Evolutionary conservation across 2,797 vertebrate genomes (phyloP).

Genomic region (Petrocephalus schoutedeni): DNA sequence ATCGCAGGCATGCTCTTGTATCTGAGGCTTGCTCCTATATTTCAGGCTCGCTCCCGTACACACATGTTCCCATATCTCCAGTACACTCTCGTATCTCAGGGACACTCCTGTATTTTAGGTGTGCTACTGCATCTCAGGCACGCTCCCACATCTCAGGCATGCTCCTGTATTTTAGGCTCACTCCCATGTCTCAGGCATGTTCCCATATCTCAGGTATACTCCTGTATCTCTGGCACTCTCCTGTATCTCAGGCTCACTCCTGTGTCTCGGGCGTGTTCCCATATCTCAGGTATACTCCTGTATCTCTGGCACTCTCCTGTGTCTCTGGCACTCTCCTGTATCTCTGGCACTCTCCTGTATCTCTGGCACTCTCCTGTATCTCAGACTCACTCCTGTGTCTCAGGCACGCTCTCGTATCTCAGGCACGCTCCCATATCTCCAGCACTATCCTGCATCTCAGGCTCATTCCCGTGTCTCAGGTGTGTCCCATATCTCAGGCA

Average conservation of each 20-base stretch:
- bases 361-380: too few species aligned
- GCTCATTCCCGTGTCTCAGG: too few species aligned
- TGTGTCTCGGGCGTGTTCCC: neutral
- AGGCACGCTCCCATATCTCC: neutral
- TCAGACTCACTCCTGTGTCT: too few species aligned
- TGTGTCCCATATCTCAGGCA: too few species aligned
- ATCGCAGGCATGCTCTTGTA: conserved; percentile 23
- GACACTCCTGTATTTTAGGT: neutral
- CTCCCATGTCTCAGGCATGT: neutral
- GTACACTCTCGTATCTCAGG: neutral
- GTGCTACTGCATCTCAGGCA: neutral
- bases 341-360: neutral
- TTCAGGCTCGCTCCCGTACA: too few species aligned
- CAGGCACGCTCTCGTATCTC: neutral
- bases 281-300: neutral
- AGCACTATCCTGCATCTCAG: too few species aligned
- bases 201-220: neutral
- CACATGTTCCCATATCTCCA: too few species aligned
- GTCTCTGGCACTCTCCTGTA: too few species aligned
- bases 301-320: neutral
- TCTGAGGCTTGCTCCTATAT: conserved; percentile 12
- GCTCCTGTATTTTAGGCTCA: neutral
- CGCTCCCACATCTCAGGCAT: neutral
- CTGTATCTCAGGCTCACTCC: neutral
- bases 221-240: neutral